These are phyloP conservation scores for Argya squamiceps DNA, from an alignment of 2,797 vertebrate species.

Conservation along the genomic window DNA sequence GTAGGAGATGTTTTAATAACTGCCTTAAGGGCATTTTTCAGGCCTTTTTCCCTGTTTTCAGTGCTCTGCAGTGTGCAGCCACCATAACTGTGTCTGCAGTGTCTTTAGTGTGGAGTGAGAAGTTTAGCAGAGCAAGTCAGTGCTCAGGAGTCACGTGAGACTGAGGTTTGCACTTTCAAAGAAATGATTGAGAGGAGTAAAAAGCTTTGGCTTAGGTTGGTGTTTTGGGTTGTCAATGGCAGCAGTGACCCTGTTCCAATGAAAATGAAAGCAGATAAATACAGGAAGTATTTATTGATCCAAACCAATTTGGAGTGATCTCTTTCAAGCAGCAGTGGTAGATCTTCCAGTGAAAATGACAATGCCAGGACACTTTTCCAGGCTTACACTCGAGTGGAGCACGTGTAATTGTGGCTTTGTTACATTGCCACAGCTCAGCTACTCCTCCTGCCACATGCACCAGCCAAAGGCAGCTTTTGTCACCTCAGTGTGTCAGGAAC, in stretches of 20 bases:
- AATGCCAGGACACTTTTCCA: not conserved
- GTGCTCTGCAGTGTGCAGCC: fast-evolving
- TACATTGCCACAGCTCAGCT: not conserved
- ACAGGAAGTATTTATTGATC: not conserved
- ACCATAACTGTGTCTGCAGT: not conserved
- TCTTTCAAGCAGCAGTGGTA: not conserved
- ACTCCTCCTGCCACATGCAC: not conserved
- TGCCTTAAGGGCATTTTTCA: not conserved
- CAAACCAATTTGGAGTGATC: not conserved
- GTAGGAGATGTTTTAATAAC: not conserved
- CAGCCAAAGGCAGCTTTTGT: not conserved
- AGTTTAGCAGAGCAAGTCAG: not conserved
- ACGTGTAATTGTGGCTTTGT: not conserved
- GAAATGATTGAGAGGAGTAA: not conserved
- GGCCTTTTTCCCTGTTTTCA: not conserved
- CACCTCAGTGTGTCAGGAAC: not conserved
- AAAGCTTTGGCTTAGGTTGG: not conserved
- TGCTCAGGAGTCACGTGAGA: not conserved
- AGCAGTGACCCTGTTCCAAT: not conserved
- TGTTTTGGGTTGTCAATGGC: not conserved
- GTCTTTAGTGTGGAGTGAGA: not conserved
- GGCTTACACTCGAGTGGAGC: not conserved
- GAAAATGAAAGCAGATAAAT: not conserved
- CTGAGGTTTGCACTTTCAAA: not conserved
- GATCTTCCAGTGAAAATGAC: not conserved